Percentiles rank a stretch among this genome's conserved stretches.
These are phyloP conservation scores for Drosophila biarmipes DNA, from an alignment of 1,140 invertebrate genomes.

Conservation along the genomic window DNA sequence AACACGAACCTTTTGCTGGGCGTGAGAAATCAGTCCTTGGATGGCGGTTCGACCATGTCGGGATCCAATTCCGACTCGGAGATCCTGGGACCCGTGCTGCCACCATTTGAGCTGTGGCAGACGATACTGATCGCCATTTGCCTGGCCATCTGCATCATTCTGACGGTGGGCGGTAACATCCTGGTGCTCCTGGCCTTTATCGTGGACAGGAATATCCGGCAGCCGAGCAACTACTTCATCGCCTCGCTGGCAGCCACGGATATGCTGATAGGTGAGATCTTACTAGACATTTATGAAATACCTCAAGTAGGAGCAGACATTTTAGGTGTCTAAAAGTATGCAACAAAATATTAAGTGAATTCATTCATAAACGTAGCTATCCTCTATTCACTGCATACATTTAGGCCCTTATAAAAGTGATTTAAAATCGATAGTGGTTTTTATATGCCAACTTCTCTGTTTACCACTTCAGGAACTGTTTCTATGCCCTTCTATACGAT, in stretches of 20 bases:
- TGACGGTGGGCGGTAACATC: conserved; percentile 98
- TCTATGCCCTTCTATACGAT: conserved; percentile 98
- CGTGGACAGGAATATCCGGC: conserved; percentile 97
- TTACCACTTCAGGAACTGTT: conserved; percentile 89
- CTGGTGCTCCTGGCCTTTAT: conserved; percentile 98
- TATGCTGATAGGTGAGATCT: conserved; percentile 95
- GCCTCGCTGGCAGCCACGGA: conserved; percentile 99
- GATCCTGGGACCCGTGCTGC: conserved; percentile 87
- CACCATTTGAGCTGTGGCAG: conserved; percentile 96
- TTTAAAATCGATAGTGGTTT: too few species aligned
- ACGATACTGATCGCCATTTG: conserved; percentile 96
- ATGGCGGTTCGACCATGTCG: conserved; percentile 20
- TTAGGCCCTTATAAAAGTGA: too few species aligned
- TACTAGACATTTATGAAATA: too few species aligned
- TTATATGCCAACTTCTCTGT: not conserved
- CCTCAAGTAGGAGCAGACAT: too few species aligned
- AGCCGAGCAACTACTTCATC: conserved; percentile 99
- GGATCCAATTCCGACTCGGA: conserved; percentile 54
- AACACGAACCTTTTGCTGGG: conserved; percentile 46
- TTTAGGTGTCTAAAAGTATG: too few species aligned
- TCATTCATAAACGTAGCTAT: too few species aligned
- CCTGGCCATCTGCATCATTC: conserved; percentile 93
- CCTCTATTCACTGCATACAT: too few species aligned
- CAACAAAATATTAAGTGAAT: too few species aligned
- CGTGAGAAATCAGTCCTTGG: conserved; percentile 37